Base-by-base conservation (phyloP, 2,888 invertebrate genomes). In the Phragmatobia fuliginosa region DNA sequence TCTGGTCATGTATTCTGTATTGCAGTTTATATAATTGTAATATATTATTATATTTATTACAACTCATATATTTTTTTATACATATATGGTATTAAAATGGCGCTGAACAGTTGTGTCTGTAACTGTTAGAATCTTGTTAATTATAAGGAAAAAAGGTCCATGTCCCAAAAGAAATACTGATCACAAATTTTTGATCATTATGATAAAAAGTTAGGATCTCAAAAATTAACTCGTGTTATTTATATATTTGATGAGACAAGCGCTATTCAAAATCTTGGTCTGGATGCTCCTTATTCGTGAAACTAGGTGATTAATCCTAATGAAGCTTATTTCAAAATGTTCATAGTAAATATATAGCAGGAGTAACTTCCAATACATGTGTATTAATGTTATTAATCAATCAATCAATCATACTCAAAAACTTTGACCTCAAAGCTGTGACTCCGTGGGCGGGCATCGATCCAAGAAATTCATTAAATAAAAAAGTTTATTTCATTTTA, bases 381-480 rank as follows among this genome's bases (percentile, higher is more conserved):
- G 59, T 8, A 68, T 5, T 33, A 33, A 33, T 33, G 69, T 41
- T 52, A 31, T 10, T n/a, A n/a, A n/a, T n/a, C n/a, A n/a, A 33
- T 11, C 18, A 65, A 73, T 79, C 68, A 72, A 77, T 79, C 73
- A 71, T 52, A 68, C 71, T 75, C 70, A 65, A 67, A 76, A 69
- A 52, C 41, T 62, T 62, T 59, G 69, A 65, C 71, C 66, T 70
- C 68, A 58, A 68, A 73, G 66, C 76, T 72, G 62, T 32, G 38
- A 68, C 32, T 56, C 49, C 64, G 28, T 33, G 36, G 64, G 59
- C 36, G n/a, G 68, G 71, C 77, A 72, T 31, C 59, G 61, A 65
- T 71, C 68, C 67, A 78, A 73, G 61, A 73, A 73, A 80, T 62
- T 72, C 71, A 31, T 73, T 45, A 33, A 71, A 45, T 45, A 31